Percentiles rank a stretch among this genome's conserved stretches.
phyloP scores from a whole-genome alignment of 2,888 invertebrate genomes.

The Napeogenes sylphis region DNA sequence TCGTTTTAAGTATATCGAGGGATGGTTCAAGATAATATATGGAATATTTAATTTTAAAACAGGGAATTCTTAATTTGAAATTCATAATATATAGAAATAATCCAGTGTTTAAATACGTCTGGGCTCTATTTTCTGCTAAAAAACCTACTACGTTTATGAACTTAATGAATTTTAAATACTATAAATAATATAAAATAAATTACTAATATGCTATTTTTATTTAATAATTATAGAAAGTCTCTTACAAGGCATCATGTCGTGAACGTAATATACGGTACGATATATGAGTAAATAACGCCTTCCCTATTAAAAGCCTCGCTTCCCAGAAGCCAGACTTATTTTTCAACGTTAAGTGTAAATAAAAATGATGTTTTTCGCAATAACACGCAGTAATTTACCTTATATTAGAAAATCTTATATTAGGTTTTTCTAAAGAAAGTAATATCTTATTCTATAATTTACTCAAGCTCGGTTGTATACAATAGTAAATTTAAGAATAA shows the following conservation, averaged over 20 bases:
- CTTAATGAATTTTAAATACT: conserved; percentile 11
- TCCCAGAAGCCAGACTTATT: conserved; percentile 49
- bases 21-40: conserved; percentile 14
- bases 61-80: not conserved
- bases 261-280: conserved; percentile 44
- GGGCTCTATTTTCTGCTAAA: no score
- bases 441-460: no score
- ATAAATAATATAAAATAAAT: conserved; percentile 4
- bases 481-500: no score
- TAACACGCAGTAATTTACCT: conserved; percentile 14
- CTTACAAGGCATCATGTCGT: conserved; percentile 34
- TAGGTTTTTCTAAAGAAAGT: no score
- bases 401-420: no score
- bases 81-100: not conserved
- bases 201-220: not conserved
- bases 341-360: conserved; percentile 55
- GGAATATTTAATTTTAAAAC: not conserved
- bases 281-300: conserved; percentile 42
- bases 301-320: conserved; percentile 40
- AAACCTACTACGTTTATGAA: not conserved
- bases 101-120: no score
- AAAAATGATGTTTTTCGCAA: conserved; percentile 51
- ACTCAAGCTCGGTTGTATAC: no score
- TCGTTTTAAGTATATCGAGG: conserved; percentile 28
- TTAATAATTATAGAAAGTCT: conserved; percentile 36